Conservation (phyloP, 2,888 invertebrate genomes). For the Drosophila stalkeri region DNA sequence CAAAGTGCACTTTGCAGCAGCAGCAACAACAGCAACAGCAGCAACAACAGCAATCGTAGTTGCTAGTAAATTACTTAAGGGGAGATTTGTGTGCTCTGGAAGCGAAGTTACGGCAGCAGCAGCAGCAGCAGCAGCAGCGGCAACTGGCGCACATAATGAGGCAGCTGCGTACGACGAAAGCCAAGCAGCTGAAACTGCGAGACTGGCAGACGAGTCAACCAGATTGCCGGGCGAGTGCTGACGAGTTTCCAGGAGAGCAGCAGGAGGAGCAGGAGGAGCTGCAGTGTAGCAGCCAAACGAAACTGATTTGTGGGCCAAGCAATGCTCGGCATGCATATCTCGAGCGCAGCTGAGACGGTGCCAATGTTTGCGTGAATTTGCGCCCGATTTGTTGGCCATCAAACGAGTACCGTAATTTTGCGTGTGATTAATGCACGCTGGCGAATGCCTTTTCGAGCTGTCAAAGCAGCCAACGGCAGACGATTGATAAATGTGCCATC, state of each 20-base stretch:
- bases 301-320: constrained; percentile 50
- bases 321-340: constrained; percentile 48
- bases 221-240: constrained; percentile 47
- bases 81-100: constrained; percentile 71
- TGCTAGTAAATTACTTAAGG: constrained; percentile 77
- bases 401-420: constrained; percentile 62
- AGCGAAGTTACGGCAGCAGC: constrained; percentile 23
- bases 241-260: constrained; percentile 45
- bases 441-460: constrained; percentile 49
- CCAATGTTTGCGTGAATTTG: constrained; percentile 77
- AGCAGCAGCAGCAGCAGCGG: constrained; percentile 13
- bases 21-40: constrained; percentile 18
- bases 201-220: constrained; percentile 25
- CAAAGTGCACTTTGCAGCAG: constrained; percentile 69
- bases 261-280: not conserved
- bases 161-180: constrained; percentile 59
- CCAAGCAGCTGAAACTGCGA: constrained; percentile 44
- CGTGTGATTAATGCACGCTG: constrained; percentile 66
- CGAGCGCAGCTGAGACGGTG: constrained; percentile 39
- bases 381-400: constrained; percentile 75
- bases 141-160: constrained; percentile 70
- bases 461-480: constrained; percentile 43
- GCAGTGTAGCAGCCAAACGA: constrained; percentile 19
- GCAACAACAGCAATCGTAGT: constrained; percentile 34
- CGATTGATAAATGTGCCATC: constrained; percentile 38